These are phyloP conservation scores for Myotis vivesi DNA, from an alignment of 2,797 vertebrate genomes.

Conservation along the genomic window DNA sequence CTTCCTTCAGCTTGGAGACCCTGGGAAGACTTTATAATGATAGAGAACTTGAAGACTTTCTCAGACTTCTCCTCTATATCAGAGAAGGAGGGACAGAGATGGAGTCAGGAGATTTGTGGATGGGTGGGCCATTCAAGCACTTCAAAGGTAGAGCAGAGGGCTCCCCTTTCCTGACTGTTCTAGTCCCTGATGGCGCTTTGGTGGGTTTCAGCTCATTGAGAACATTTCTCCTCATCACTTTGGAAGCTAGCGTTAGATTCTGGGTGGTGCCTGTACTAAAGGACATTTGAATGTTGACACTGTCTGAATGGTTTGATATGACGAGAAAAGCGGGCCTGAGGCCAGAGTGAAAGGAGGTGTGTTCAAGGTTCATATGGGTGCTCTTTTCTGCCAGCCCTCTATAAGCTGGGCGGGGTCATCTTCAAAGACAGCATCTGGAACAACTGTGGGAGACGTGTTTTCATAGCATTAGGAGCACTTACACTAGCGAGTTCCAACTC, in stretches of 20 bases:
- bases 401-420: neutral
- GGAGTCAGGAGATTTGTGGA: too few relatives aligned
- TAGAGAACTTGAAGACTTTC: neutral
- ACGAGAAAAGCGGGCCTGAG: neutral
- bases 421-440: neutral
- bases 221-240: neutral
- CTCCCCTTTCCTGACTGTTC: neutral
- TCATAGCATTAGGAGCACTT: neutral
- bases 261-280: neutral
- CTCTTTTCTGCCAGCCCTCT: neutral
- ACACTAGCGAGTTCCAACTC: neutral
- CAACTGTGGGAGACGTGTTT: neutral
- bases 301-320: neutral
- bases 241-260: neutral
- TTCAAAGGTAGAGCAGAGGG: neutral
- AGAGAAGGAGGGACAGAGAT: neutral
- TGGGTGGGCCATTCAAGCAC: neutral
- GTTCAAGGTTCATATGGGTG: neutral
- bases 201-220: neutral
- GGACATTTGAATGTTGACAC: neutral
- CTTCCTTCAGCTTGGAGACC: neutral
- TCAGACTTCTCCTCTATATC: neutral
- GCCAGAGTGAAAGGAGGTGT: neutral
- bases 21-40: too few relatives aligned
- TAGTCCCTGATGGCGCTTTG: accelerated